Conservation (phyloP, 2,888 invertebrate genomes). For the Lucinisca nassula region DNA sequence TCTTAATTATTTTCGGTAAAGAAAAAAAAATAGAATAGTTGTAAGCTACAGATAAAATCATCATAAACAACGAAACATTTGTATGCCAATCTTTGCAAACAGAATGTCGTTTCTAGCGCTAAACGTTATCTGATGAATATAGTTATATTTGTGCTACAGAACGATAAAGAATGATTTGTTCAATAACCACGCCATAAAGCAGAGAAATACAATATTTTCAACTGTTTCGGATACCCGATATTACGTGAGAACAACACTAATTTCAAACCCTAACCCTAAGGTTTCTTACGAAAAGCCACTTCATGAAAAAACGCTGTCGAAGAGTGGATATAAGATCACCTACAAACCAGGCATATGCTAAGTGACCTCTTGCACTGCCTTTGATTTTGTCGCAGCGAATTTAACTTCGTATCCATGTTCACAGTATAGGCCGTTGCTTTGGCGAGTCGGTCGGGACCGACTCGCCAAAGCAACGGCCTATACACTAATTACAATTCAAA, state of each 20-base stretch:
- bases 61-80: neutral
- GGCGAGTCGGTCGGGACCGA: too few relatives aligned
- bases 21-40: neutral
- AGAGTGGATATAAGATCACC: too few relatives aligned
- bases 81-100: neutral
- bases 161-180: slow-evolving; percentile 25
- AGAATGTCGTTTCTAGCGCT: slow-evolving; percentile 29
- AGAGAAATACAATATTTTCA: slow-evolving; percentile 17
- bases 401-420: too few relatives aligned
- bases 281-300: neutral
- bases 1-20: too few relatives aligned
- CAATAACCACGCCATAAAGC: neutral
- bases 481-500: too few relatives aligned
- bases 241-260: slow-evolving; percentile 49
- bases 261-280: neutral
- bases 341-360: too few relatives aligned
- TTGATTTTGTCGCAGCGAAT: too few relatives aligned
- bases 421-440: too few relatives aligned
- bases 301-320: too few relatives aligned
- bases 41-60: neutral
- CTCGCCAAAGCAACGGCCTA: too few relatives aligned
- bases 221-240: neutral
- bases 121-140: neutral
- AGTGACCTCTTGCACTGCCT: too few relatives aligned
- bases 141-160: neutral